Evolutionary conservation across 2,113 vertebrate species (phyloP).

Genomic region (Corythoichthys haematopterus): DNA sequence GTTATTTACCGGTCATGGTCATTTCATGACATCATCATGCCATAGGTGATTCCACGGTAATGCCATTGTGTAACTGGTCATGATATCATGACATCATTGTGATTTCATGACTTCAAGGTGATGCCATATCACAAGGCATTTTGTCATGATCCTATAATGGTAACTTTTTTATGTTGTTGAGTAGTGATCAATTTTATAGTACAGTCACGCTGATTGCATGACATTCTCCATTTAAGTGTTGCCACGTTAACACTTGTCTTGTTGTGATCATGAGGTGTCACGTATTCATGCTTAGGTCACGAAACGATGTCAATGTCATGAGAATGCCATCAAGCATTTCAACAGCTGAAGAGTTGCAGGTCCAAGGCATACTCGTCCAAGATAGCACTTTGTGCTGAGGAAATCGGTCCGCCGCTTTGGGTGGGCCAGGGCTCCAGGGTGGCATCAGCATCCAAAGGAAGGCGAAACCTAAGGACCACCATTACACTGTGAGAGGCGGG

Average conservation of each 20-base stretch:
- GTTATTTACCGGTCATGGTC: too few relatives aligned
- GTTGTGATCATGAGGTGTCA: not conserved
- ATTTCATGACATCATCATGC: too few relatives aligned
- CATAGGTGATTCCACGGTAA: too few relatives aligned
- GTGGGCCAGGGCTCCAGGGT: slow-evolving; percentile 83
- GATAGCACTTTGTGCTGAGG: not conserved
- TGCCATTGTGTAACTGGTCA: too few relatives aligned
- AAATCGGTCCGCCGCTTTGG: slow-evolving; percentile 18
- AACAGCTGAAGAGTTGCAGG: slow-evolving; percentile 16
- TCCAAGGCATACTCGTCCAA: slow-evolving; percentile 4
- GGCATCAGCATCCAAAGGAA: slow-evolving; percentile 82
- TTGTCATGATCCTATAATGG: too few relatives aligned
- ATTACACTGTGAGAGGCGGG: not conserved
- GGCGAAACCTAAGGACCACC: slow-evolving; percentile 74
- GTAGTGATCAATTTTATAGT: too few relatives aligned
- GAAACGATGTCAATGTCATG: not conserved
- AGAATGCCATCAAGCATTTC: not conserved
- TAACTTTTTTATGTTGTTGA: too few relatives aligned
- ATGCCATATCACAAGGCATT: too few relatives aligned
- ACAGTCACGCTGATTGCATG: not conserved
- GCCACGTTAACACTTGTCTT: not conserved
- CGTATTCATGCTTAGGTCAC: not conserved
- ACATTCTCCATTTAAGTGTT: not conserved
- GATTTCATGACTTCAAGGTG: too few relatives aligned
- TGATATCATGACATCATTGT: too few relatives aligned